Conservation (phyloP, 1,140 invertebrate genomes). For the Monochamus saltuarius region DNA sequence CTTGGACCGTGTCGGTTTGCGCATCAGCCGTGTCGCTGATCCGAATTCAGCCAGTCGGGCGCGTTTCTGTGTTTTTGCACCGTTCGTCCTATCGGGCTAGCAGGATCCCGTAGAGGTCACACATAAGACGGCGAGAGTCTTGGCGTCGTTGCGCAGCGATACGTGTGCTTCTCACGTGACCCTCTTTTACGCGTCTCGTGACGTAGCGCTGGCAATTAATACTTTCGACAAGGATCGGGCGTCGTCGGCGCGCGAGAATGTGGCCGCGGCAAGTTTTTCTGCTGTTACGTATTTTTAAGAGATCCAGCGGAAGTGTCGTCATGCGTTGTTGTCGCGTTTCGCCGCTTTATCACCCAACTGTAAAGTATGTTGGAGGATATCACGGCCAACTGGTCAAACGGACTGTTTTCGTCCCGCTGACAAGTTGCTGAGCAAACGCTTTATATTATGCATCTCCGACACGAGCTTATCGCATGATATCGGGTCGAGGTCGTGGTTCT, state of each 20-base stretch:
- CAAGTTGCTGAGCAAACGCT: no score
- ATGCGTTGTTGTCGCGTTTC: slow-evolving; percentile 30
- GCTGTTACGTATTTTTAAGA: slow-evolving; percentile 56
- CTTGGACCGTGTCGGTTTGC: no score
- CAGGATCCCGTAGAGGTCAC: slow-evolving; percentile 15
- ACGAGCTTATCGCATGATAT: no score
- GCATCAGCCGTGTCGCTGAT: no score
- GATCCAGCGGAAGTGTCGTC: slow-evolving; percentile 57
- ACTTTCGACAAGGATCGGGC: slow-evolving; percentile 25
- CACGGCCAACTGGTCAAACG: no score
- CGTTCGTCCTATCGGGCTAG: slow-evolving; percentile 12
- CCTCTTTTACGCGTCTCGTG: slow-evolving; percentile 38
- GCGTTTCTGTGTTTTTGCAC: slow-evolving; percentile 1
- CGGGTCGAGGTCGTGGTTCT: no score
- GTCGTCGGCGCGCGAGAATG: slow-evolving; percentile 52
- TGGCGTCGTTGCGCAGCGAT: slow-evolving; percentile 16
- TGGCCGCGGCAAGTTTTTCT: slow-evolving; percentile 57
- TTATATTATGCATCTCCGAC: no score
- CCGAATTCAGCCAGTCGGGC: not conserved
- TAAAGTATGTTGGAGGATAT: not conserved
- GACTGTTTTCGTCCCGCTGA: no score
- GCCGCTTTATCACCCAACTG: slow-evolving; percentile 4
- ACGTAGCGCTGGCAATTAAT: slow-evolving; percentile 35
- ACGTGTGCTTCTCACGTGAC: slow-evolving; percentile 44
- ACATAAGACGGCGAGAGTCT: slow-evolving; percentile 4